Percentiles rank a stretch among this genome's conserved stretches.
phyloP scores from a whole-genome alignment of 92 coral and sea anemone genomes.

The Zoanthus sociatus region DNA sequence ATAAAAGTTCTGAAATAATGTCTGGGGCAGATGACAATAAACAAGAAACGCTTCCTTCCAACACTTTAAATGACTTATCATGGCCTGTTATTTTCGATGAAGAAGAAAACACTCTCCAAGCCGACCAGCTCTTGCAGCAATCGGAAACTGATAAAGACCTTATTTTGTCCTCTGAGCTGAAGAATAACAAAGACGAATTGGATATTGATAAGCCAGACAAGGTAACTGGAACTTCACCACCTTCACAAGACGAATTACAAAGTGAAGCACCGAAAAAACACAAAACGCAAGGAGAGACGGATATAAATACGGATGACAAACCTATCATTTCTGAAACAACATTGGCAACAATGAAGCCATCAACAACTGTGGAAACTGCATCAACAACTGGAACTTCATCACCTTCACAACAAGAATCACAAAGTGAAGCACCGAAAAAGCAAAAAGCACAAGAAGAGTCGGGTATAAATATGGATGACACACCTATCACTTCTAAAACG shows the following conservation, averaged over 20 bases:
- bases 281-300: background rate
- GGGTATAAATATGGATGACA: background rate
- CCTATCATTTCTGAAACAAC: background rate
- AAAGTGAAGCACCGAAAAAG: background rate
- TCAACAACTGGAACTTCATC: background rate
- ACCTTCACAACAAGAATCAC: background rate
- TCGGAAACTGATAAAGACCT: background rate
- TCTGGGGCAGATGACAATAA: background rate
- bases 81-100: background rate
- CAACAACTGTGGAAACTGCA: background rate
- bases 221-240: background rate
- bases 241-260: background rate
- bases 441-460: background rate
- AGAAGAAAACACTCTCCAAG: background rate
- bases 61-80: background rate
- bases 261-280: background rate
- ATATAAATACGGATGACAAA: background rate
- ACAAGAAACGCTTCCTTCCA: background rate
- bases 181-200: background rate
- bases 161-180: background rate
- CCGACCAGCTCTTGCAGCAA: background rate
- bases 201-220: background rate
- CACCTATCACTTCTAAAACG: background rate
- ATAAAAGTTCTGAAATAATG: background rate
- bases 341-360: background rate